These are phyloP conservation scores for Reticulitermes speratus DNA, from an alignment of 1,140 invertebrate species.

Conservation along the genomic window DNA sequence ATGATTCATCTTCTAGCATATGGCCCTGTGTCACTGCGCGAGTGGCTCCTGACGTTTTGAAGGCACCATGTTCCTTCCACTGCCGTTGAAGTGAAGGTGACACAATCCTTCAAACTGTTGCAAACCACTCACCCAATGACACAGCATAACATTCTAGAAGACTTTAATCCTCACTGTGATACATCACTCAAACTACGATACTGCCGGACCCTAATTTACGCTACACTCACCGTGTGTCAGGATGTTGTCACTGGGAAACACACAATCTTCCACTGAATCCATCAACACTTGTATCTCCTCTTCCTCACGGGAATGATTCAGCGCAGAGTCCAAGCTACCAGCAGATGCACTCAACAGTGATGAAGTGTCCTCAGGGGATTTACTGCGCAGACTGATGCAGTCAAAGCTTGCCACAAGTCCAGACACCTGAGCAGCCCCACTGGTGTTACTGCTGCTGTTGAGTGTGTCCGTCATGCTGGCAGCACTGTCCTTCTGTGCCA, in stretches of 20 bases:
- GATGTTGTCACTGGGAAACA: constrained; percentile 33
- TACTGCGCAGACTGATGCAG: constrained; percentile 52
- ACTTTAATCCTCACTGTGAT: no score
- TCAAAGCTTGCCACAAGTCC: constrained; percentile 29
- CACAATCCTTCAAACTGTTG: no score
- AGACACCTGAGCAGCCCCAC: not conserved
- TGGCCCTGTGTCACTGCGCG: no score
- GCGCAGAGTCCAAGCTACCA: constrained; percentile 78
- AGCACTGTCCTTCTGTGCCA: constrained; percentile 21
- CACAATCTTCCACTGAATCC: constrained; percentile 53
- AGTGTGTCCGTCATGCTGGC: constrained; percentile 31
- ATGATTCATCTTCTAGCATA: no score
- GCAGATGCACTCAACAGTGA: constrained; percentile 70
- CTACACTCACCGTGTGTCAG: constrained; percentile 26
- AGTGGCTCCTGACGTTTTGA: no score
- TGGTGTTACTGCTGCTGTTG: constrained; percentile 34
- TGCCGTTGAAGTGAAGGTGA: no score
- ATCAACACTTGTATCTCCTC: constrained; percentile 64
- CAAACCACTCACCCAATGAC: no score
- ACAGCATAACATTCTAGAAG: no score
- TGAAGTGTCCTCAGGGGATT: constrained; percentile 65
- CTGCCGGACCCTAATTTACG: no score
- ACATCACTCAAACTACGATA: no score
- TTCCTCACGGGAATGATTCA: constrained; percentile 79
- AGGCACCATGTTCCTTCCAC: no score